Evolutionary conservation across 1,140 invertebrate genomes (phyloP).

Genomic region (Bombus consobrinus): DNA sequence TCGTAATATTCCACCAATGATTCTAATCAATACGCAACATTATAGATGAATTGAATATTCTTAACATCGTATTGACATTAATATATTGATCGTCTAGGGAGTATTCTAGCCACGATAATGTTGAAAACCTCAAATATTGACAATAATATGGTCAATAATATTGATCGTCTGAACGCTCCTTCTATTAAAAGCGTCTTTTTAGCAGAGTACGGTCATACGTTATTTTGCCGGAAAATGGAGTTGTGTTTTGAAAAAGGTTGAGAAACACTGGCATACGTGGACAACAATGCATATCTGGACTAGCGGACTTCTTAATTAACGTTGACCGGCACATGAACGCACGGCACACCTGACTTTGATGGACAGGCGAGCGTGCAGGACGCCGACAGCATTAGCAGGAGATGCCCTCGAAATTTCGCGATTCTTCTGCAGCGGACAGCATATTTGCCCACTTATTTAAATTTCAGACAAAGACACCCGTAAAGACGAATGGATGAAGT

Average conservation of each 20-base stretch:
- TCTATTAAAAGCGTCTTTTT: neutral
- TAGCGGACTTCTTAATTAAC: neutral
- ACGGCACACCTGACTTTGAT: slow-evolving; percentile 1
- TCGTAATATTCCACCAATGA: neutral
- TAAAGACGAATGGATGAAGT: neutral
- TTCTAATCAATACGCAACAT: neutral
- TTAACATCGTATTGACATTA: no score
- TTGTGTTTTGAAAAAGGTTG: neutral
- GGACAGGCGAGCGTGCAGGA: neutral
- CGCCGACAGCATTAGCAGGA: neutral
- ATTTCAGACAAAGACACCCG: neutral
- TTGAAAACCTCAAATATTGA: no score
- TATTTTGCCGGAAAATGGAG: neutral
- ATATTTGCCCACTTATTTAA: neutral
- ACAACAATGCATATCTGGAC: neutral
- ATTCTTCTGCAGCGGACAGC: neutral
- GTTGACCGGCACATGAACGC: neutral
- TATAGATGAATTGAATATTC: no score
- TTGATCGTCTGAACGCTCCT: no score
- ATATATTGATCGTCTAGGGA: no score
- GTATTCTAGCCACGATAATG: no score
- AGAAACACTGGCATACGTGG: neutral
- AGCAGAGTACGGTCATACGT: neutral
- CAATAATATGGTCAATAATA: no score
- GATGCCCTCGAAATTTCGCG: neutral